A percentile compares a stretch with the other conserved stretches of the same genome.
Conservation (phyloP, 2,113 vertebrate genomes). For the Isichthys henryi region DNA sequence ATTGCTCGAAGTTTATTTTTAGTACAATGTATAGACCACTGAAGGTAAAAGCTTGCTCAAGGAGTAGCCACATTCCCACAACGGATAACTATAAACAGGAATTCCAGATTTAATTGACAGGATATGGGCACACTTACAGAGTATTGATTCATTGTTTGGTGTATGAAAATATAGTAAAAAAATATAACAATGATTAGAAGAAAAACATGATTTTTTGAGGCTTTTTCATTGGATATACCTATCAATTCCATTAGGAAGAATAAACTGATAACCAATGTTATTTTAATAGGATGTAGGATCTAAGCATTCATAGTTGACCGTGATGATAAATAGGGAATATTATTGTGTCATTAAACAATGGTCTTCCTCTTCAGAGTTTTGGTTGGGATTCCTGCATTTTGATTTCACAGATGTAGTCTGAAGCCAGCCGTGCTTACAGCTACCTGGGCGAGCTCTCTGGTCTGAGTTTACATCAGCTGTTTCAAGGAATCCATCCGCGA, state of each 20-base stretch:
- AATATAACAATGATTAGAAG: not conserved
- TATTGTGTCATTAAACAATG: not conserved
- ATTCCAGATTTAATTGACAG: not conserved
- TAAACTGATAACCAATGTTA: not conserved
- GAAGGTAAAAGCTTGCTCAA: not conserved
- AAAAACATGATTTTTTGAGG: not conserved
- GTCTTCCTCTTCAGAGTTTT: not conserved
- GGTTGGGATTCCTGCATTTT: not conserved
- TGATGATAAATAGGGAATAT: not conserved
- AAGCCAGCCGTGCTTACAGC: not conserved
- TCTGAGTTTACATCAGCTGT: not conserved
- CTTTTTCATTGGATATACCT: not conserved
- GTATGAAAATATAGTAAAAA: not conserved
- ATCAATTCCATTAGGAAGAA: not conserved
- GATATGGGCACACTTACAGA: not conserved
- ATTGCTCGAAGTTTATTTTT: not conserved
- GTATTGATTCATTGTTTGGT: not conserved
- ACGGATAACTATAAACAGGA: not conserved
- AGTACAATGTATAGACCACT: not conserved
- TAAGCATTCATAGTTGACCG: not conserved
- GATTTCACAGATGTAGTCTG: not conserved
- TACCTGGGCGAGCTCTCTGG: not conserved
- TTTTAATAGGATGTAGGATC: not conserved
- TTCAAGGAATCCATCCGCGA: not conserved
- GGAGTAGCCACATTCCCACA: not conserved